Percentiles rank a stretch among this genome's conserved stretches.
These are phyloP conservation scores for Sycophila sp. DNA, from an alignment of 1,140 invertebrate species.

Conservation along the genomic window DNA sequence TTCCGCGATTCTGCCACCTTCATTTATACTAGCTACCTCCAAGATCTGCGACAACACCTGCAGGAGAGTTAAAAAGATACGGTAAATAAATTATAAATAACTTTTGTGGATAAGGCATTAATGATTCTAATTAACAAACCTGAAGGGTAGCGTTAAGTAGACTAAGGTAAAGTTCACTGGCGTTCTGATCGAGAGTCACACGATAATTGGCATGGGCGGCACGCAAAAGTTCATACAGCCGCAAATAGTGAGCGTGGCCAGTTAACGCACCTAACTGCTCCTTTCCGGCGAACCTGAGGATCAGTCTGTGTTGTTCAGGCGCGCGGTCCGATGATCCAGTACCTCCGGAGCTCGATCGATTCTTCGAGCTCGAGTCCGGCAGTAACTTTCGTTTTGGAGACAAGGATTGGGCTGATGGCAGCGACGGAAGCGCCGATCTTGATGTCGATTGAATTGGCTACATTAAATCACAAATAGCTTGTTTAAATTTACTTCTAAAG, in stretches of 20 bases:
- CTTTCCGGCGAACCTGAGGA: conserved; percentile 19
- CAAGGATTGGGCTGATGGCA: conserved; percentile 66
- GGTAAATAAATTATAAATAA: too few species aligned
- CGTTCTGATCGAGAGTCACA: conserved; percentile 77
- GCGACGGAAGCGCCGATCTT: conserved; percentile 70
- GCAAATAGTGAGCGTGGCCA: conserved; percentile 73
- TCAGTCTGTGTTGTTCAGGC: conserved; percentile 7
- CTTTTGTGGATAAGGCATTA: too few species aligned
- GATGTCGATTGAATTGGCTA: conserved; percentile 41
- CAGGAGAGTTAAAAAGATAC: too few species aligned
- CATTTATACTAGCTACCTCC: conserved; percentile 78
- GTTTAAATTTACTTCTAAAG: too few species aligned
- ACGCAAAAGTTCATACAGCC: conserved; percentile 79
- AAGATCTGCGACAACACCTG: conserved; percentile 79
- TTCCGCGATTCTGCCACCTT: conserved; percentile 80
- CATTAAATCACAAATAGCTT: neutral
- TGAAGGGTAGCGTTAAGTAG: conserved; percentile 75
- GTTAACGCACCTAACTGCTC: conserved; percentile 62
- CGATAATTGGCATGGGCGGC: conserved; percentile 84
- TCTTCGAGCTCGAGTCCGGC: conserved; percentile 52
- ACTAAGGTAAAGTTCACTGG: conserved; percentile 79
- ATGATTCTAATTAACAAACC: too few species aligned
- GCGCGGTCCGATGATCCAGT: neutral
- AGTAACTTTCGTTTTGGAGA: conserved; percentile 66
- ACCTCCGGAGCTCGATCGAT: neutral